Evolutionary conservation across 1,140 invertebrate genomes (phyloP), one percentile per base, ranked within the genome.

Genomic region (Chlorops oryzae): DNA sequence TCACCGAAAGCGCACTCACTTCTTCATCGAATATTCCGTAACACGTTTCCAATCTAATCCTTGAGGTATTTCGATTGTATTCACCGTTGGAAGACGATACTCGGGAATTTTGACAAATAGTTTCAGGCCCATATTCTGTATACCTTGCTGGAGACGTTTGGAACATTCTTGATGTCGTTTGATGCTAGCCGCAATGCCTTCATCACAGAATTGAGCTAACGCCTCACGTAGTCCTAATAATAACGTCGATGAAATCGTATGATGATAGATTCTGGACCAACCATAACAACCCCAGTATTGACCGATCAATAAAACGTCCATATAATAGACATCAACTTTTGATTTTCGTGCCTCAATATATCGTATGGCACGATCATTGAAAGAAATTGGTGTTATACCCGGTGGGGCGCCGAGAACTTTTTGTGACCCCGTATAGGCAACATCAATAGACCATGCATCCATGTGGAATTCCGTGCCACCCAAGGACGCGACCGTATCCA

Each of bases 321-420:
- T 83, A 56, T 89, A 89, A 62, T 80, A 90, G 0, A 84, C 84
- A 6, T 77, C 70, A 0, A 83, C 68, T 35, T 77, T 79, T 5
- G 74, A 79, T 56, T 81, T 83, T n/a, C 88, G 75, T 21, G 68
- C 65, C 21, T 76, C 74, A 39, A 90, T 78, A 55, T 80, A 81
- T 17, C 78, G 88, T 82, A 87, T 78, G 5, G 90, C 91, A 55
- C 78, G 75, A 2, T 80, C 72, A 63, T 85, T 88, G 57, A 95
- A 93, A n/a, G 89, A 88, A 28, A 95, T 85, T 0, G 90, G 88
- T 13, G 88, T 81, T 13, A 90, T 74, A 9, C 91, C 91, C 23
- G 92, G 84, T 6, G 88, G 83, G 13, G 82, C 87, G 47, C 88
- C 84, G 3, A 95, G 68, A 2, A 83, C 81, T 65, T 96, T 96